Conservation (phyloP, 2,797 vertebrate species). For the Aldrovandia affinis region DNA sequence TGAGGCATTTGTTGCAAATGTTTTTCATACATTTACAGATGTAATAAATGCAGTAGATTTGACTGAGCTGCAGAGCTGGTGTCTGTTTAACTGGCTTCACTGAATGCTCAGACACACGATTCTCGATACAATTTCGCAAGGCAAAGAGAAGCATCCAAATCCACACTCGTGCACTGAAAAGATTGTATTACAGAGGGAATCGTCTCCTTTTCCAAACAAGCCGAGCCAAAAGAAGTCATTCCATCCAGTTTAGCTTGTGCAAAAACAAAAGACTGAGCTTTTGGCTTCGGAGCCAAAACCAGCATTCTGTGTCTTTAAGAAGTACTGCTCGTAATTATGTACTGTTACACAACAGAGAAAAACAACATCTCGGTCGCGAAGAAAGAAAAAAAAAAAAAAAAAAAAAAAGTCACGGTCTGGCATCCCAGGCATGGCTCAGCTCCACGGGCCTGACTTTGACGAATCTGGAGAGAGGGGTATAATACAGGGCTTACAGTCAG, state of each 20-base stretch:
- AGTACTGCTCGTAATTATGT: conserved; percentile 20
- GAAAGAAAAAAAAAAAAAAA: neutral
- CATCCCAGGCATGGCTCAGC: neutral
- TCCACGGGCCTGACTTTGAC: conserved; percentile 11
- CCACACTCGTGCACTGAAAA: conserved; percentile 20
- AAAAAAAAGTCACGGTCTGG: conserved; percentile 22
- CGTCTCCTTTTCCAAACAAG: conserved; percentile 21
- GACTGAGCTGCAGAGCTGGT: conserved; percentile 20
- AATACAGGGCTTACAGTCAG: conserved; percentile 20
- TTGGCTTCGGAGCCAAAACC: conserved; percentile 31
- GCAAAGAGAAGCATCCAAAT: conserved; percentile 9
- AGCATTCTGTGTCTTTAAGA: conserved; percentile 18
- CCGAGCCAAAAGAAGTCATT: conserved; percentile 25
- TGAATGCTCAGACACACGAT: neutral
- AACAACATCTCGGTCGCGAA: neutral
- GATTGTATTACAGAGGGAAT: conserved; percentile 25
- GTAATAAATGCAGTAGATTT: conserved; percentile 18
- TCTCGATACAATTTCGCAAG: conserved; percentile 5
- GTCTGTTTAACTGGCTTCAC: conserved; percentile 9
- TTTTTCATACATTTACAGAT: conserved; percentile 9
- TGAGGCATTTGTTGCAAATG: too few relatives aligned
- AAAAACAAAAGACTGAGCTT: conserved; percentile 35
- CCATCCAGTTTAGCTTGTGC: conserved; percentile 20
- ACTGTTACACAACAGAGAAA: conserved; percentile 27
- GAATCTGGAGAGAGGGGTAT: conserved; percentile 19